Evolutionary conservation across 2,797 vertebrate genomes (phyloP).

Genomic region (Iguana delicatissima): DNA sequence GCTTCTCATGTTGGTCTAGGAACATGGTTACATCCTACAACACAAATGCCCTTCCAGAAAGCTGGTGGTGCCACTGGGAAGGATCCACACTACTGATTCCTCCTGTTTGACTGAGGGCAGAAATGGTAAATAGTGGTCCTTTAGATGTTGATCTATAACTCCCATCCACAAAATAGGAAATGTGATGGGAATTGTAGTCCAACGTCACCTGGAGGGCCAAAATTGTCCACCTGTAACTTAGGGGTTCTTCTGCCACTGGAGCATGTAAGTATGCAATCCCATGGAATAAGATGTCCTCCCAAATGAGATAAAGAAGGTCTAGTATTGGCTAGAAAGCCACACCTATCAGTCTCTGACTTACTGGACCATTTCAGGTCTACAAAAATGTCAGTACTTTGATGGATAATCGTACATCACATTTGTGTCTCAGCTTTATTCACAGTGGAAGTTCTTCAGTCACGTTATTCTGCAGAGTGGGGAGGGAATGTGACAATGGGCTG

Average conservation of each 20-base stretch:
- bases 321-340: neutral
- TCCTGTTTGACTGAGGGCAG: neutral
- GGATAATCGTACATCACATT: slow-evolving; percentile 35
- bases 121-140: neutral
- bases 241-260: neutral
- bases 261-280: neutral
- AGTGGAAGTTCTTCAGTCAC: slow-evolving; percentile 79
- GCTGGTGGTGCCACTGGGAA: neutral
- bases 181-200: no score
- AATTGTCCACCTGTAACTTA: neutral
- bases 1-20: neutral
- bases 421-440: slow-evolving; percentile 83
- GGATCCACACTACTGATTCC: neutral
- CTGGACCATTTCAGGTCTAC: neutral
- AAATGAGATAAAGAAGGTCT: neutral
- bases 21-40: neutral
- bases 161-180: no score
- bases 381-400: slow-evolving; percentile 3
- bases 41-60: neutral
- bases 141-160: no score
- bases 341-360: neutral
- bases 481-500: slow-evolving; percentile 84
- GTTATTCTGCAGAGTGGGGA: slow-evolving; percentile 77
- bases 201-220: neutral
- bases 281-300: neutral